Conservation (phyloP, 92 coral and sea anemone species). For the Epizoanthus rinbou region DNA sequence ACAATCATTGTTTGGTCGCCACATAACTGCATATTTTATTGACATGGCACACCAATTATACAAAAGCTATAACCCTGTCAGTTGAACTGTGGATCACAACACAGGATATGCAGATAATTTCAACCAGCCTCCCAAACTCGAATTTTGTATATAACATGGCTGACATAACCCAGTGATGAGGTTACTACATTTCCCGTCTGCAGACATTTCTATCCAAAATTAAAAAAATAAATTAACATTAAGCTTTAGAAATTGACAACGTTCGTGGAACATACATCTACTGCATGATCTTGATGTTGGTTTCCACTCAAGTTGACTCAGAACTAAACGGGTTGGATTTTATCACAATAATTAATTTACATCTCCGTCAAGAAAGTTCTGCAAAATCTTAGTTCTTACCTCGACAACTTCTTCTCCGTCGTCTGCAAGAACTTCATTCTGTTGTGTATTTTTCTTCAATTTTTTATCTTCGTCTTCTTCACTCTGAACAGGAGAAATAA, state of each 20-base stretch:
- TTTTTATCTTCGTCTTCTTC: conserved; percentile 91
- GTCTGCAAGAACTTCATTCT: conserved; percentile 82
- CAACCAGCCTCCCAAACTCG: not conserved
- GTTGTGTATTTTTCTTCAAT: conserved; percentile 83
- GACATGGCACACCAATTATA: conserved; percentile 10
- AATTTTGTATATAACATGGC: not conserved
- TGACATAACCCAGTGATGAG: not conserved
- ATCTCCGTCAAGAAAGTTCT: not conserved
- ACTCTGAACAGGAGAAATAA: conserved; percentile 57
- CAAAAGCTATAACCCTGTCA: conserved; percentile 2
- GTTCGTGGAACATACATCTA: not conserved
- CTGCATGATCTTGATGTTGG: conserved; percentile 9
- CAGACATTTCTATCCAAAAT: not conserved
- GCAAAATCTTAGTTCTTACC: conserved; percentile 52
- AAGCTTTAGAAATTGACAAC: not conserved
- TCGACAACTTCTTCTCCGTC: conserved; percentile 61
- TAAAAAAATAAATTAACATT: not conserved
- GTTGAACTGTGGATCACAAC: not conserved
- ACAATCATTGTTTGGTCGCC: not conserved
- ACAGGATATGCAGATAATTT: not conserved
- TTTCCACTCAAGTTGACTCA: not conserved
- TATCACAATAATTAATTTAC: not conserved
- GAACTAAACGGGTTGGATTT: not conserved
- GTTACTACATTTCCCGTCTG: not conserved
- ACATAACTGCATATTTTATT: conserved; percentile 23